These are phyloP conservation scores for Dioctria rufipes DNA, from an alignment of 2,888 invertebrate species.

Conservation along the genomic window DNA sequence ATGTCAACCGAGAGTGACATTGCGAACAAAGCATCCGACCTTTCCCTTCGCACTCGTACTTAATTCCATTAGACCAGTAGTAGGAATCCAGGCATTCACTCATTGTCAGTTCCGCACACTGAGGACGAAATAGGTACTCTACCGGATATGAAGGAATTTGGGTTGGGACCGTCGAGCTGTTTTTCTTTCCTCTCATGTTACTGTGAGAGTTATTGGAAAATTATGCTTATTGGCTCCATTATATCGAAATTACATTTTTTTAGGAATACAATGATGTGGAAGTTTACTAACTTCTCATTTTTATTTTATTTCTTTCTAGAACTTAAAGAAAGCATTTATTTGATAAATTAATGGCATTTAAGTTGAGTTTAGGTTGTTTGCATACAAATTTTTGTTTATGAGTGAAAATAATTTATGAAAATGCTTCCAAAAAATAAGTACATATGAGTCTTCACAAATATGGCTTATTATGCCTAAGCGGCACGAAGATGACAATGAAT, in stretches of 20 bases:
- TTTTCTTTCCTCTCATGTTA: constrained; percentile 11
- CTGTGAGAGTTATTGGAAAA: constrained; percentile 33
- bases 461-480: background rate
- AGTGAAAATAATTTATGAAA: too few species aligned
- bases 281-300: too few species aligned
- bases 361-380: too few species aligned
- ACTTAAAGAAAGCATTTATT: too few species aligned
- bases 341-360: too few species aligned
- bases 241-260: background rate
- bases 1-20: constrained; percentile 21
- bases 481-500: background rate
- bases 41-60: background rate
- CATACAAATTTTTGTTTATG: too few species aligned
- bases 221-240: constrained; percentile 39
- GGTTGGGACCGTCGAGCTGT: constrained; percentile 2
- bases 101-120: too few species aligned
- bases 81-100: background rate
- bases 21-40: constrained; percentile 7
- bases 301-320: too few species aligned
- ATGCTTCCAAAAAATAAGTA: too few species aligned
- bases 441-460: too few species aligned
- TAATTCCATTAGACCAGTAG: constrained; percentile 20
- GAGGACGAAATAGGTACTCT: background rate
- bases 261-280: background rate
- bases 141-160: constrained; percentile 35